Percentiles rank a stretch among this genome's conserved stretches.
Conservation (phyloP, 2,888 invertebrate genomes). For the Brachypalpus laphriformis region DNA sequence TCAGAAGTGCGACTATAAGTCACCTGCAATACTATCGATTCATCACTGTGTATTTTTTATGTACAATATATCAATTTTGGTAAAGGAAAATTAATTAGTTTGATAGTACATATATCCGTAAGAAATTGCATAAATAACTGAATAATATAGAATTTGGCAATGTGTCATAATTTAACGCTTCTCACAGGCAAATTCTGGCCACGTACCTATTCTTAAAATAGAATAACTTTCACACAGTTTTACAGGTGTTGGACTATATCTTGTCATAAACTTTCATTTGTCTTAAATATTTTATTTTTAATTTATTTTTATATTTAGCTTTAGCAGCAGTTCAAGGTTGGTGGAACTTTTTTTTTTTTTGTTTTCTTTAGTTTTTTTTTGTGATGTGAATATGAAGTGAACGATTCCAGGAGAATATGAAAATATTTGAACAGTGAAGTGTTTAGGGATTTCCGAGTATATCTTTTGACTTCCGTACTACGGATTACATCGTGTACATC, state of each 20-base stretch:
- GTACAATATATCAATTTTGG: neutral
- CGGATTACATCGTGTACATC: no score
- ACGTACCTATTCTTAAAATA: constrained; percentile 47
- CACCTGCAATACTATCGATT: constrained; percentile 61
- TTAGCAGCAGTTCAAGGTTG: constrained; percentile 51
- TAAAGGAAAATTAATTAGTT: neutral
- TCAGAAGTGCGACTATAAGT: constrained; percentile 16
- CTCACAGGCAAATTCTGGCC: constrained; percentile 2
- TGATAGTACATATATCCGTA: neutral
- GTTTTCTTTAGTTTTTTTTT: neutral
- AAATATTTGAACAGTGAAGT: neutral
- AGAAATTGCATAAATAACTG: neutral
- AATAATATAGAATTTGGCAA: neutral
- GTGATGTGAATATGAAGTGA: neutral
- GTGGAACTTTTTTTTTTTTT: neutral
- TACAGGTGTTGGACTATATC: constrained; percentile 62
- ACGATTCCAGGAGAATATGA: neutral
- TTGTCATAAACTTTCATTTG: constrained; percentile 51
- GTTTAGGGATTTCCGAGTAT: no score
- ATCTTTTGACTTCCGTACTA: neutral
- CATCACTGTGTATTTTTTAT: neutral
- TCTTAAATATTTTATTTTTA: constrained; percentile 45
- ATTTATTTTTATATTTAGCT: constrained; percentile 37
- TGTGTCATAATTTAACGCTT: constrained; percentile 13
- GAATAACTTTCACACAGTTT: constrained; percentile 50